Percentiles rank a stretch among this genome's conserved stretches.
Evolutionary conservation across 2,113 vertebrate species (phyloP).

Genomic region (Speoplatyrhinus poulsoni): DNA sequence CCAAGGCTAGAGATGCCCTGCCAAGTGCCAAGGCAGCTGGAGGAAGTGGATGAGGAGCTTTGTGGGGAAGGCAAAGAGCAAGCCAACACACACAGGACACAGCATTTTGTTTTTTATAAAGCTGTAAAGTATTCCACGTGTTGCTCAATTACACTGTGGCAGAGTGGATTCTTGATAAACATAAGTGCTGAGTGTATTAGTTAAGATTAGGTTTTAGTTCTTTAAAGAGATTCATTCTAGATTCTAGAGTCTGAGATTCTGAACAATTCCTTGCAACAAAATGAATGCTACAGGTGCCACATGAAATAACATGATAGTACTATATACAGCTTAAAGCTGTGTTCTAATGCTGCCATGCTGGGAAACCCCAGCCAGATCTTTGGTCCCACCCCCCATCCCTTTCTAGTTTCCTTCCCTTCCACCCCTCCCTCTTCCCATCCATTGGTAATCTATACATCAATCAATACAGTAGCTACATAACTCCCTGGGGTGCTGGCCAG

Average conservation of each 20-base stretch:
- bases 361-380: not conserved
- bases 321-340: no score
- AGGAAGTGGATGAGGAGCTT: slow-evolving; percentile 14
- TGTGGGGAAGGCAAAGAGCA: slow-evolving; percentile 20
- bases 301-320: not conserved
- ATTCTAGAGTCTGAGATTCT: no score
- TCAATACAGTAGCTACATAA: no score
- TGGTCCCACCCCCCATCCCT: slow-evolving; percentile 22
- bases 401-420: slow-evolving; percentile 20
- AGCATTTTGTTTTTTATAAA: not conserved
- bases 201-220: no score
- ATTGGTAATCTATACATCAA: not conserved
- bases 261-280: no score
- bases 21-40: slow-evolving; percentile 58
- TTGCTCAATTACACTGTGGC: no score
- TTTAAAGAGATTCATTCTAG: no score
- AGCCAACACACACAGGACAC: not conserved
- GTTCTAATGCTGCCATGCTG: no score
- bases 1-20: slow-evolving; percentile 29
- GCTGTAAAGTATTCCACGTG: no score
- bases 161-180: no score
- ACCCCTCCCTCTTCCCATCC: not conserved
- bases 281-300: not conserved
- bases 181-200: no score
- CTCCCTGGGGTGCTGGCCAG: no score